These are phyloP conservation scores for Hypena proboscidalis DNA, from an alignment of 2,888 invertebrate genomes.

Conservation along the genomic window DNA sequence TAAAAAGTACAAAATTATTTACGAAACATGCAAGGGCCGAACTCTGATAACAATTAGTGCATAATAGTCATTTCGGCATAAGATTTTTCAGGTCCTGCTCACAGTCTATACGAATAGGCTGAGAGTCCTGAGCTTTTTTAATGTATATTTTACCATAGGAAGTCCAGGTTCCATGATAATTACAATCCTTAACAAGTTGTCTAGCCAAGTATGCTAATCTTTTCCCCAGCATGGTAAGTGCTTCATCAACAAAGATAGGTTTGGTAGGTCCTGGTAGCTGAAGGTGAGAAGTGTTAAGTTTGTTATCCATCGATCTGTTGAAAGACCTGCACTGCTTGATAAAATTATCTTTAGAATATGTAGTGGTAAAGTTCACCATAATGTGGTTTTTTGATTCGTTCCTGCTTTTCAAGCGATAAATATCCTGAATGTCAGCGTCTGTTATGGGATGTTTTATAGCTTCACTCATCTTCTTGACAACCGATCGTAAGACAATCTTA, in stretches of 20 bases:
- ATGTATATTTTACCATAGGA: too few relatives aligned
- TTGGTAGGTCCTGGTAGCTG: conserved; percentile 2
- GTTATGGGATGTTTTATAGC: conserved; percentile 1
- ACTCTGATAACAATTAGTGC: background rate
- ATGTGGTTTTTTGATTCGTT: conserved; percentile 8
- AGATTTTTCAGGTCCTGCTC: too few relatives aligned
- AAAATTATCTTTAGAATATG: conserved; percentile 2
- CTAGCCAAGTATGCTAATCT: background rate
- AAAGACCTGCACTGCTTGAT: conserved; percentile 1
- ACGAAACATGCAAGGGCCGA: background rate
- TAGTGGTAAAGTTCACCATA: conserved; percentile 6
- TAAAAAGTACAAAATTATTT: background rate
- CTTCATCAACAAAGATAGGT: conserved; percentile 3
- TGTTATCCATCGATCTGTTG: conserved; percentile 3
- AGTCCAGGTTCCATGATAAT: too few relatives aligned
- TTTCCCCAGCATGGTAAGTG: conserved; percentile 1
- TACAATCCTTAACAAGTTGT: too few relatives aligned
- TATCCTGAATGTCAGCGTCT: background rate
- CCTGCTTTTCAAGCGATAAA: too few relatives aligned
- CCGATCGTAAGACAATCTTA: too few relatives aligned
- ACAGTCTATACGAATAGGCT: too few relatives aligned
- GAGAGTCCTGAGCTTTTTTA: too few relatives aligned
- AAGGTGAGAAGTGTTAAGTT: conserved; percentile 5
- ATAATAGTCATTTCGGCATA: background rate
- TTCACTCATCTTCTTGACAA: too few relatives aligned